Percentiles rank a stretch among this genome's conserved stretches.
phyloP scores from a whole-genome alignment of 2,113 vertebrate species.

The Herpailurus yagouaroundi region DNA sequence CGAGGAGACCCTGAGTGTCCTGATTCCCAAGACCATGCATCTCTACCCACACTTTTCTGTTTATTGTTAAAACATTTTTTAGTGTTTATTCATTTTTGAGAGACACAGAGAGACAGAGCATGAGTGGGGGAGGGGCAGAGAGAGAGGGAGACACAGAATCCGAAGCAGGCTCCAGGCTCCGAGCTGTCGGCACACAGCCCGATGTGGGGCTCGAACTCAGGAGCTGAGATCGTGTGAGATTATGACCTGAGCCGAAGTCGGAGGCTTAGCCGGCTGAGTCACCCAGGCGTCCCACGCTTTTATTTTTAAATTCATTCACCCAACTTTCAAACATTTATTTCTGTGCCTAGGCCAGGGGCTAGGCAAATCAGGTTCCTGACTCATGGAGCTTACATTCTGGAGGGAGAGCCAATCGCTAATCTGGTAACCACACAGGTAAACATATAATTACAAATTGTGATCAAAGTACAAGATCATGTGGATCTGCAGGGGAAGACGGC shows the following conservation, averaged over 20 bases:
- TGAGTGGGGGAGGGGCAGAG: too few relatives aligned
- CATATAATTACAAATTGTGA: background rate
- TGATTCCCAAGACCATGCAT: background rate
- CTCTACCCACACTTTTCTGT: background rate
- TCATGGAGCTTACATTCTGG: background rate
- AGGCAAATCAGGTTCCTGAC: background rate
- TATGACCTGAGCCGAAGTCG: too few relatives aligned
- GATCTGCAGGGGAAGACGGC: background rate
- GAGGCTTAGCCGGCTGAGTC: too few relatives aligned
- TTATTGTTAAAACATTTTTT: too few relatives aligned
- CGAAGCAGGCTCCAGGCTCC: too few relatives aligned
- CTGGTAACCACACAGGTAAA: background rate
- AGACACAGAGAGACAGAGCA: too few relatives aligned
- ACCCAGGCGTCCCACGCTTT: background rate
- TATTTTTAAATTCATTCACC: slow-evolving; percentile 10
- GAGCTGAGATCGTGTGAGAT: too few relatives aligned
- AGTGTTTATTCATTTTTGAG: too few relatives aligned
- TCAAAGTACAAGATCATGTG: background rate
- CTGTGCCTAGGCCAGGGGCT: background rate
- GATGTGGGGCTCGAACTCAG: too few relatives aligned
- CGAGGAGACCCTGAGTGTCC: background rate
- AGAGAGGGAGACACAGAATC: too few relatives aligned
- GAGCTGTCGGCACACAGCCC: too few relatives aligned
- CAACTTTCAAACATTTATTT: background rate
- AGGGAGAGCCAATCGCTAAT: background rate